A percentile compares a stretch with the other conserved stretches of the same genome.
Conservation (phyloP, 2,888 invertebrate genomes). For the Caradrina kadenii region DNA sequence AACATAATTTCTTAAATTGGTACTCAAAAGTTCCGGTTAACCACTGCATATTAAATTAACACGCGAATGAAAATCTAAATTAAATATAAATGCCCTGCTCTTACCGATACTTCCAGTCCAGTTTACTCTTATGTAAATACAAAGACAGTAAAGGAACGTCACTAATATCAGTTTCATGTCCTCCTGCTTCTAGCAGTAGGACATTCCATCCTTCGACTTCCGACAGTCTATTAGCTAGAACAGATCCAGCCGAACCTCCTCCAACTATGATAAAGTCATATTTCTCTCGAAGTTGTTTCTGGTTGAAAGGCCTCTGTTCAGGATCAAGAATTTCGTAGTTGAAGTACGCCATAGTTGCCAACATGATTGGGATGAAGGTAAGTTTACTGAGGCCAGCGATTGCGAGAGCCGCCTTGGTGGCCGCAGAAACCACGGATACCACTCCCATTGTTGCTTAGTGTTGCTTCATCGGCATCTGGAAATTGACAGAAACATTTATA, state of each 20-base stretch:
- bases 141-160: constrained; percentile 96
- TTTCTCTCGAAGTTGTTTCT: constrained; percentile 91
- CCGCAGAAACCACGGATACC: constrained; percentile 90
- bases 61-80: constrained; percentile 1
- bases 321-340: constrained; percentile 96
- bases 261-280: constrained; percentile 96
- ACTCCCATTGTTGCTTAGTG: constrained; percentile 79
- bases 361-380: constrained; percentile 93
- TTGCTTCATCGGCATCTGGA: constrained; percentile 71
- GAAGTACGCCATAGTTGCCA: constrained; percentile 95
- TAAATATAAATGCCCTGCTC: constrained; percentile 32
- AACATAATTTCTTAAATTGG: neutral
- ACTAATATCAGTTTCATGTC: constrained; percentile 96
- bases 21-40: constrained; percentile 5
- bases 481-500: constrained; percentile 38
- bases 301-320: constrained; percentile 94
- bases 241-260: constrained; percentile 96
- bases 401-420: constrained; percentile 93
- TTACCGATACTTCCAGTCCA: constrained; percentile 97
- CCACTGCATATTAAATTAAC: constrained; percentile 2
- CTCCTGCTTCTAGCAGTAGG: constrained; percentile 95
- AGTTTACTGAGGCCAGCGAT: constrained; percentile 94
- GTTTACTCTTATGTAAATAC: constrained; percentile 96
- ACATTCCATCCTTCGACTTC: constrained; percentile 95
- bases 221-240: constrained; percentile 95